Evolutionary conservation across 1,140 invertebrate species (phyloP).

Genomic region (Ceratoteleas bidentatus): DNA sequence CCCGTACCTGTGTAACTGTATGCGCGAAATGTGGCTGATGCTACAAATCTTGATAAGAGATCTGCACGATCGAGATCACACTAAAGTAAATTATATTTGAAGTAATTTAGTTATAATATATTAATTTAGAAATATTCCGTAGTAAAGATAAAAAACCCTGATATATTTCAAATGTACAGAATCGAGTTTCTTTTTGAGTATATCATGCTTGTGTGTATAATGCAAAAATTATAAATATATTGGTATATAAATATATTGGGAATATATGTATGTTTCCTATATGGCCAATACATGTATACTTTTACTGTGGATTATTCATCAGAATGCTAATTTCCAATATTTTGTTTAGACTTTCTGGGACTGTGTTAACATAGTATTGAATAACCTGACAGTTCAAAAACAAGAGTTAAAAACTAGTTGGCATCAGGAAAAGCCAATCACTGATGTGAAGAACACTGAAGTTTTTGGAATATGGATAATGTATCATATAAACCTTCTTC

Average conservation of each 20-base stretch:
- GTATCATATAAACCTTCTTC: constrained; percentile 75
- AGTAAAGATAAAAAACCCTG: too few relatives aligned
- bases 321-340: not conserved
- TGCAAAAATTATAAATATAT: too few relatives aligned
- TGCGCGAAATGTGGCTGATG: constrained; percentile 80
- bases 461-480: constrained; percentile 77
- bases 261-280: too few relatives aligned
- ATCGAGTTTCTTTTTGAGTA: too few relatives aligned
- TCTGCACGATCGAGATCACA: constrained; percentile 57
- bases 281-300: too few relatives aligned
- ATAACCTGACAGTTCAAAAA: constrained; percentile 62
- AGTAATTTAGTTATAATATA: too few relatives aligned
- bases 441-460: constrained; percentile 73
- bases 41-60: constrained; percentile 74
- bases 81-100: constrained; percentile 64
- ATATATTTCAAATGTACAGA: too few relatives aligned
- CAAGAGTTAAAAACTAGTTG: constrained; percentile 30
- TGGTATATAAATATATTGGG: too few relatives aligned
- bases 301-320: too few relatives aligned
- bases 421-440: constrained; percentile 39
- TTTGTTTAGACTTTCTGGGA: constrained; percentile 76
- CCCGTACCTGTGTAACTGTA: constrained; percentile 79
- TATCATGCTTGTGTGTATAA: too few relatives aligned
- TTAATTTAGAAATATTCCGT: not conserved
- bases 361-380: constrained; percentile 72